Evolutionary conservation across 2,797 vertebrate genomes (phyloP), one percentile per base, ranked within the genome.

Genomic region (Dermochelys coriacea): DNA sequence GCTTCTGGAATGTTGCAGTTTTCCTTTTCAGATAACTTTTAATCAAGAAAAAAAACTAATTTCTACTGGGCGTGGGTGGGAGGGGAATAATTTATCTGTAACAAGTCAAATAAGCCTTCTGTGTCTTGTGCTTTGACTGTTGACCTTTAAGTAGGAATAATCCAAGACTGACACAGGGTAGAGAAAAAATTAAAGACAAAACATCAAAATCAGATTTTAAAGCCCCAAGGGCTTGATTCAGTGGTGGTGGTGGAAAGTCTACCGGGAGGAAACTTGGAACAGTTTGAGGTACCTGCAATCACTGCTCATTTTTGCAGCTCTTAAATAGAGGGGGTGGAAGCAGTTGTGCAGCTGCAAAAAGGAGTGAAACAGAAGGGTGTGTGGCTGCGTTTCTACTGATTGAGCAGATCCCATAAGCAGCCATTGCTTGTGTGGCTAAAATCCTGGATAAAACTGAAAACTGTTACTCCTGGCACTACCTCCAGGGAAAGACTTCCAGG

Each of bases 1-100:
- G 86, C 86, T 78, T 55, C 5, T 79, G 19, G 88, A 94, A 86
- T 41, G 10, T 82, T 82, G 68, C 16, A 82, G 45, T 85, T 91
- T 29, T 71, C 83, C 85, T 80, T 54, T 41, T 91, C 45, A 77
- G 9, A 47, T 1, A 8, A 45, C 29, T 50, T 2, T 2, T 0
- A 74, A 5, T 51, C 8, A 61, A 10, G 34, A 45, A 80, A 61
- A 61, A 59, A 14, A 29, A 74, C 15, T 71, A 2, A 37, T 57
- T 89, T 79, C 50, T 34, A 37, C 68, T 29, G 59, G 27, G 59
- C 41, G 14, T 61, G 59, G 31, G 59, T 61, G 71, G 41, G 61
- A 85, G 71, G 79, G 2, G 31, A 61, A 80, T n/a, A 51, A 52
- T 52, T 90, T 85, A 27, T 34, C 31, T 59, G 34, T 55, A 54